phyloP scores from a whole-genome alignment of 2,113 vertebrate genomes.

The Machaerirhynchus nigripectus region DNA sequence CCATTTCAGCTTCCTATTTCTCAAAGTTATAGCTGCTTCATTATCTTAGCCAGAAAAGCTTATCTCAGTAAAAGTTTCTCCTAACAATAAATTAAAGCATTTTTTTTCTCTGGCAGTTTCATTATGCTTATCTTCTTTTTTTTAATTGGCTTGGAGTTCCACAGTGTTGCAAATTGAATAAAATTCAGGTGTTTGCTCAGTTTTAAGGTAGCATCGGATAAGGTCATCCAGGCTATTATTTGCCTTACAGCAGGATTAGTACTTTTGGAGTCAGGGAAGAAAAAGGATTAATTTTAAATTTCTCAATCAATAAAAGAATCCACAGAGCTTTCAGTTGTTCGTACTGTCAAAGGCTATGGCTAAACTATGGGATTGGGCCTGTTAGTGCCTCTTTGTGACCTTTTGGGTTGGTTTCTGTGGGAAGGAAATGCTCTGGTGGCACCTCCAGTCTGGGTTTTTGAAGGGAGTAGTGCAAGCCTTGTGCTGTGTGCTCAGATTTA shows the following conservation, averaged over 20 bases:
- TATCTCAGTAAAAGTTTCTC: neutral
- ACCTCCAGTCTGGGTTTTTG: neutral
- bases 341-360: neutral
- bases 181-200: neutral
- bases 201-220: neutral
- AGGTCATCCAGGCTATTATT: neutral
- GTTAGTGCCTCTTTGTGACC: neutral
- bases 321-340: neutral
- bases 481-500: neutral
- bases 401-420: neutral
- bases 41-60: neutral
- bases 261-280: neutral
- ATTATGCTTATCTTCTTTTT: neutral
- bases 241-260: neutral
- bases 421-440: neutral
- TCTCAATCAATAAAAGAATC: neutral
- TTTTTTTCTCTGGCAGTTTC: neutral
- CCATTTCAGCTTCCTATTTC: conserved; percentile 6
- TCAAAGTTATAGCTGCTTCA: neutral
- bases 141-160: neutral
- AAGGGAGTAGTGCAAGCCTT: neutral
- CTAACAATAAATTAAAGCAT: neutral
- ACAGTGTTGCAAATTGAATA: neutral
- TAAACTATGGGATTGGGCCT: neutral
- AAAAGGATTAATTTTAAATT: neutral